phyloP scores from a whole-genome alignment of 2,888 invertebrate species.

The Hydriomena furcata region DNA sequence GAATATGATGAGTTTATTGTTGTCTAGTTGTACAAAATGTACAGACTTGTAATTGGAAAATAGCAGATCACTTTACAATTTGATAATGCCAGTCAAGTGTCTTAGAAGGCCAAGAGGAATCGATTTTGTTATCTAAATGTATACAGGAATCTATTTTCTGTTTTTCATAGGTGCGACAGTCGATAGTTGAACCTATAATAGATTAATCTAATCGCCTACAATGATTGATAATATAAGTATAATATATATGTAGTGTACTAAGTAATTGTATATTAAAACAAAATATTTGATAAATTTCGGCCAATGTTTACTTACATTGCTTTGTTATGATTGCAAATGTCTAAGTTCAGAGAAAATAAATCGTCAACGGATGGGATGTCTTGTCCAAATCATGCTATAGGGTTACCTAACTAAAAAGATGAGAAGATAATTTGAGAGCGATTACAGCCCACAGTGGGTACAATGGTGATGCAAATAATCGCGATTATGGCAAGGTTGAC shows the following conservation, averaged over 20 bases:
- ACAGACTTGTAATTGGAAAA: not conserved
- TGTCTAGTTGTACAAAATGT: conserved; percentile 15
- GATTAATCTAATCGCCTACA: conserved; percentile 43
- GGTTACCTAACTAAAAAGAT: conserved; percentile 13
- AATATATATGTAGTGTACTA: not conserved
- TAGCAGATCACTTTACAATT: not conserved
- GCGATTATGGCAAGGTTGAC: conserved; percentile 83
- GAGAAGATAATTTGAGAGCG: conserved; percentile 64
- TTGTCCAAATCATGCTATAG: conserved; percentile 9
- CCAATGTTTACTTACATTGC: not conserved
- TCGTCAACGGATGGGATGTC: not conserved
- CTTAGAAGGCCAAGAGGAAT: conserved; percentile 6
- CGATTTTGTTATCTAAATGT: conserved; percentile 5
- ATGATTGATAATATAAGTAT: conserved; percentile 25
- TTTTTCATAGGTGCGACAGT: conserved; percentile 29
- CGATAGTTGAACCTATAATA: conserved; percentile 21
- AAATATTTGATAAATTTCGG: conserved; percentile 2
- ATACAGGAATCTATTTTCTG: conserved; percentile 38
- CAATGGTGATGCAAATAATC: conserved; percentile 81
- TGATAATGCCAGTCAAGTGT: not conserved
- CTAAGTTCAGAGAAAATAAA: not conserved
- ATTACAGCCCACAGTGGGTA: conserved; percentile 62
- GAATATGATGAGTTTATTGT: conserved; percentile 24
- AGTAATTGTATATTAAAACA: conserved; percentile 8
- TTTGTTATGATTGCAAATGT: not conserved